phyloP scores from a whole-genome alignment of 2,113 vertebrate genomes.

The Cyphomyrus discorhynchus region DNA sequence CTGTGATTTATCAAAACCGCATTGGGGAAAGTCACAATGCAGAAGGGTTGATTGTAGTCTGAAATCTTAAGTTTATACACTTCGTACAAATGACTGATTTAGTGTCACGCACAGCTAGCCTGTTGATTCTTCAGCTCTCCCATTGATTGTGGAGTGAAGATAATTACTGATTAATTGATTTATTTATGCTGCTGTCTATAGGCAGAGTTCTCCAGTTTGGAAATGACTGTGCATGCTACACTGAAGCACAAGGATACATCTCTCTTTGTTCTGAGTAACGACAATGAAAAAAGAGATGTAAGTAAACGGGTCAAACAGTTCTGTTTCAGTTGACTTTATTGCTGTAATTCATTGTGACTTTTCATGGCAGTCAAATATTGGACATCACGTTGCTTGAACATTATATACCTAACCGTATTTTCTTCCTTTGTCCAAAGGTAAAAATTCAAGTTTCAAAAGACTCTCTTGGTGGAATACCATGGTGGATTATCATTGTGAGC shows the following conservation, averaged over 20 bases:
- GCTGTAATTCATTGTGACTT: neutral
- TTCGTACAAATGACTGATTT: neutral
- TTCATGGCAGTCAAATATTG: neutral
- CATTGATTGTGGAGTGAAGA: neutral
- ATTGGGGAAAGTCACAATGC: neutral
- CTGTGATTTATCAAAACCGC: neutral
- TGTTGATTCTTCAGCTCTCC: neutral
- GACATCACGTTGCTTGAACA: neutral
- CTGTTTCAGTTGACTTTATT: neutral
- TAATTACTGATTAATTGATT: neutral
- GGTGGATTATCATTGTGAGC: slow-evolving; percentile 90
- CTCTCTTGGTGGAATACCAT: slow-evolving; percentile 68
- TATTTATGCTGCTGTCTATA: slow-evolving; percentile 46
- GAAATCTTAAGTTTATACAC: neutral
- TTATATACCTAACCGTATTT: neutral
- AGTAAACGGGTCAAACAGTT: slow-evolving; percentile 31
- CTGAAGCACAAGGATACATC: slow-evolving; percentile 45
- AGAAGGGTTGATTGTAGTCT: neutral
- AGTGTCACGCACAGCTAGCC: neutral
- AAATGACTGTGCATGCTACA: slow-evolving; percentile 65
- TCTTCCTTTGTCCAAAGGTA: slow-evolving; percentile 53
- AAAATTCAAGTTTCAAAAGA: slow-evolving; percentile 83
- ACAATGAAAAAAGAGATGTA: slow-evolving; percentile 65
- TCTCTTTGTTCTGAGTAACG: slow-evolving; percentile 64
- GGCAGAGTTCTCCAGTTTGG: slow-evolving; percentile 72